These are phyloP conservation scores for Augiades crinisus DNA, from an alignment of 2,888 invertebrate species.

Conservation along the genomic window DNA sequence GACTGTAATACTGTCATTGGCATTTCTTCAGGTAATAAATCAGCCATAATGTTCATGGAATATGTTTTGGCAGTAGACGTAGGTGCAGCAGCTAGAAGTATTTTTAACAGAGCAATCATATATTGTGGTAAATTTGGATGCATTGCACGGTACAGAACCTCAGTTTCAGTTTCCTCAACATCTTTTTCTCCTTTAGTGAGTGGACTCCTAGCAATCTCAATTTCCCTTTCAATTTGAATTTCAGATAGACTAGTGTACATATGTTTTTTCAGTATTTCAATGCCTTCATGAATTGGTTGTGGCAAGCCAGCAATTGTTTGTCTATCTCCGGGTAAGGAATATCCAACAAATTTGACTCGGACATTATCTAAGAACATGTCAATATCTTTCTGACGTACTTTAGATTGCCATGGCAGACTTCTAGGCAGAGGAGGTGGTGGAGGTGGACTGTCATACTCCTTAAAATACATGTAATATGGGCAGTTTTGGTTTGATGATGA, in stretches of 20 bases:
- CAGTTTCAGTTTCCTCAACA: slow-evolving; percentile 90
- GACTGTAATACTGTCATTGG: slow-evolving; percentile 97
- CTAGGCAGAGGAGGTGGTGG: slow-evolving; percentile 71
- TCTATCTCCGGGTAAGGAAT: slow-evolving; percentile 92
- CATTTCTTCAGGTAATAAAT: slow-evolving; percentile 98
- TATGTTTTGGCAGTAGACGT: slow-evolving; percentile 99
- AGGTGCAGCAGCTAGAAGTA: slow-evolving; percentile 97
- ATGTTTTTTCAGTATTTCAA: slow-evolving; percentile 94
- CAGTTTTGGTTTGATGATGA: slow-evolving; percentile 60
- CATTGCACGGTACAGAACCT: slow-evolving; percentile 96
- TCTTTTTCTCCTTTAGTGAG: slow-evolving; percentile 91
- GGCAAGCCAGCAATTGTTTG: slow-evolving; percentile 97
- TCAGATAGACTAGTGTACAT: slow-evolving; percentile 97
- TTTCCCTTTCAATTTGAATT: slow-evolving; percentile 94
- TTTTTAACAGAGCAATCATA: slow-evolving; percentile 98
- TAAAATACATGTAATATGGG: slow-evolving; percentile 67
- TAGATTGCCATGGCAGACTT: slow-evolving; percentile 97
- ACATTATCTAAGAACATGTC: slow-evolving; percentile 96
- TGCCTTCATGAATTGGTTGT: slow-evolving; percentile 97
- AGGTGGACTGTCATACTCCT: slow-evolving; percentile 71
- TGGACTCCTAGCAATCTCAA: slow-evolving; percentile 95
- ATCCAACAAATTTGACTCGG: slow-evolving; percentile 97
- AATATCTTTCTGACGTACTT: slow-evolving; percentile 96
- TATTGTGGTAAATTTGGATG: slow-evolving; percentile 98
- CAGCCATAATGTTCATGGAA: slow-evolving; percentile 98